Percentiles rank a stretch among this genome's conserved stretches.
phyloP scores from a whole-genome alignment of 1,140 invertebrate genomes.

The Goniozus legneri region DNA sequence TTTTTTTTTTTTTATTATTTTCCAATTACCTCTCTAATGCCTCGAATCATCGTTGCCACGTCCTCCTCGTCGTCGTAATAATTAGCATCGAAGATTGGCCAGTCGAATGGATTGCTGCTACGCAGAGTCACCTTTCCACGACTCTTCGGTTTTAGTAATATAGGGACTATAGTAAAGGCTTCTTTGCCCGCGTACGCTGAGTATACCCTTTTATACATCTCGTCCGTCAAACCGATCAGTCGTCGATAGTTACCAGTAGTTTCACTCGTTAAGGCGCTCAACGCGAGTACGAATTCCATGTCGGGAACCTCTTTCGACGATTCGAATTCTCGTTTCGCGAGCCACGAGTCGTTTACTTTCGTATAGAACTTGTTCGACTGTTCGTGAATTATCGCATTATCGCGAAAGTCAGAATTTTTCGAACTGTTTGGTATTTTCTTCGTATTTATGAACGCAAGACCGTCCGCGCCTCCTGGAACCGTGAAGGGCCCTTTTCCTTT shows the following conservation, averaged over 20 bases:
- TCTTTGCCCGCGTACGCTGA: constrained; percentile 22
- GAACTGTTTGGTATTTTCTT: constrained; percentile 22
- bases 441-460: constrained; percentile 33
- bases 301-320: background rate
- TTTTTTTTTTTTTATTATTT: no score
- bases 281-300: background rate
- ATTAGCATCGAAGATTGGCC: constrained; percentile 69
- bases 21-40: background rate
- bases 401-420: constrained; percentile 31
- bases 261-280: background rate
- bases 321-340: no score
- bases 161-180: constrained; percentile 30
- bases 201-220: constrained; percentile 18
- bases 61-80: constrained; percentile 60
- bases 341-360: no score
- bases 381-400: constrained; percentile 17
- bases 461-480: constrained; percentile 19
- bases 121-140: constrained; percentile 55
- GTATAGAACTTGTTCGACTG: constrained; percentile 15
- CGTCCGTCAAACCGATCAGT: constrained; percentile 16
- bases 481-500: constrained; percentile 24
- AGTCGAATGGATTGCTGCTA: constrained; percentile 59
- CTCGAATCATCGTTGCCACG: constrained; percentile 33
- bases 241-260: background rate
- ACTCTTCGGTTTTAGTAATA: constrained; percentile 57